Percentiles rank a stretch among this genome's conserved stretches.
Conservation (phyloP, 1,140 invertebrate genomes). For the Brevipalpus yothersi region DNA sequence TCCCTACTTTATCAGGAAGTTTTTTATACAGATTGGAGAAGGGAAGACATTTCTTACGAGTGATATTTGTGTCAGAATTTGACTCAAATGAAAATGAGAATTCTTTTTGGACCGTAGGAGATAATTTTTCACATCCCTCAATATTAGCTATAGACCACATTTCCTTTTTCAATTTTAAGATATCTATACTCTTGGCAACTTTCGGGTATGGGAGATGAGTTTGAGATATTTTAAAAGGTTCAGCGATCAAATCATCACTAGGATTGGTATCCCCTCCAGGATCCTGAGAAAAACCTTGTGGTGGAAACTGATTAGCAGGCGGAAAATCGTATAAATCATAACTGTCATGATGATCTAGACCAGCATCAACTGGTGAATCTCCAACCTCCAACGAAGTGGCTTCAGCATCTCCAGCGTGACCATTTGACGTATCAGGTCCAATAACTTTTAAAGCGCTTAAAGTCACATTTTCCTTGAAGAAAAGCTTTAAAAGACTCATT, state of each 20-base stretch:
- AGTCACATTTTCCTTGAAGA: background rate
- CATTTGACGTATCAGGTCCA: conserved; percentile 12
- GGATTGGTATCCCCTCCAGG: background rate
- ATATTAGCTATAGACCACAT: conserved; percentile 33
- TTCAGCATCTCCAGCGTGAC: conserved; percentile 18
- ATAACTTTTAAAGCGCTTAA: background rate
- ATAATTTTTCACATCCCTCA: background rate
- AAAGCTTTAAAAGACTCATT: background rate
- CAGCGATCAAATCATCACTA: conserved; percentile 27
- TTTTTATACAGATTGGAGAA: conserved; percentile 31
- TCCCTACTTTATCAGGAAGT: conserved; percentile 30
- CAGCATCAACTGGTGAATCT: conserved; percentile 7
- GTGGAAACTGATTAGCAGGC: background rate
- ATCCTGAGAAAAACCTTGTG: background rate
- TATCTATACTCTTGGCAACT: conserved; percentile 49
- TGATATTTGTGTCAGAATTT: background rate
- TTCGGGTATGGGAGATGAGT: conserved; percentile 43
- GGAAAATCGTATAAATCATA: conserved; percentile 6
- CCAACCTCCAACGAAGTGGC: conserved; percentile 12
- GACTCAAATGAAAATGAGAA: background rate
- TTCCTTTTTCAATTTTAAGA: conserved; percentile 41
- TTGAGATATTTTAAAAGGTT: conserved; percentile 32
- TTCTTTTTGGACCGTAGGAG: background rate
- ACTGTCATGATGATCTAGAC: background rate
- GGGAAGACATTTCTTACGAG: background rate